Conservation (phyloP, 2,888 invertebrate genomes). For the Drosophila differens region DNA sequence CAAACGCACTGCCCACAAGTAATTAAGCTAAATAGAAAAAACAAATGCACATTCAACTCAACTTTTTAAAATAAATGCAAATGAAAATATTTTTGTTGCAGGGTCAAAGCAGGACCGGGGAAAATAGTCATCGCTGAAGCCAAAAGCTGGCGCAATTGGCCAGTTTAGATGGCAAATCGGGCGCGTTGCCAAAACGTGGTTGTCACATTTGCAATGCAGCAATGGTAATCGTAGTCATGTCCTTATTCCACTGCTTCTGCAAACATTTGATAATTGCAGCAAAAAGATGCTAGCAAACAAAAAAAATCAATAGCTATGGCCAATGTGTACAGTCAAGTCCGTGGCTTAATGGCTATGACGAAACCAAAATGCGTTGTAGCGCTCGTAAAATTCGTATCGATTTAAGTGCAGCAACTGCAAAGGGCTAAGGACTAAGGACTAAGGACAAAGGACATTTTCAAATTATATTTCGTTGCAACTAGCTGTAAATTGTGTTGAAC, state of each 20-base stretch:
- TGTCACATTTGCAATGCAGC: constrained; percentile 73
- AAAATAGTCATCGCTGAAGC: constrained; percentile 1
- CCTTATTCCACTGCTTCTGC: constrained; percentile 44
- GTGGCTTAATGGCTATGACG: constrained; percentile 71
- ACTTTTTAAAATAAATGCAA: constrained; percentile 12
- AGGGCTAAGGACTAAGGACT: neutral
- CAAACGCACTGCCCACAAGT: constrained; percentile 32
- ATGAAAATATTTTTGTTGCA: constrained; percentile 24
- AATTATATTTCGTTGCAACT: constrained; percentile 51
- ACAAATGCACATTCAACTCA: constrained; percentile 2
- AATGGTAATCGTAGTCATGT: constrained; percentile 41
- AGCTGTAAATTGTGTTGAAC: constrained; percentile 69
- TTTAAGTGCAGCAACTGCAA: constrained; percentile 53
- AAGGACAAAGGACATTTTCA: constrained; percentile 45
- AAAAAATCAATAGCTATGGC: constrained; percentile 52
- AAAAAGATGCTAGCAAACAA: neutral
- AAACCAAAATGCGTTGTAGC: constrained; percentile 49
- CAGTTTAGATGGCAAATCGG: constrained; percentile 60
- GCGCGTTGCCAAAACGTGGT: constrained; percentile 65
- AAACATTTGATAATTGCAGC: constrained; percentile 67
- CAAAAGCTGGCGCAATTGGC: constrained; percentile 49
- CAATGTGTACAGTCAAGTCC: constrained; percentile 26
- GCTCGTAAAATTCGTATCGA: constrained; percentile 59
- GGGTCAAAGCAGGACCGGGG: constrained; percentile 5
- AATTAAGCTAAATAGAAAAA: constrained; percentile 9